Conservation (phyloP, 2,113 vertebrate genomes). For the Ornithorhynchus anatinus region DNA sequence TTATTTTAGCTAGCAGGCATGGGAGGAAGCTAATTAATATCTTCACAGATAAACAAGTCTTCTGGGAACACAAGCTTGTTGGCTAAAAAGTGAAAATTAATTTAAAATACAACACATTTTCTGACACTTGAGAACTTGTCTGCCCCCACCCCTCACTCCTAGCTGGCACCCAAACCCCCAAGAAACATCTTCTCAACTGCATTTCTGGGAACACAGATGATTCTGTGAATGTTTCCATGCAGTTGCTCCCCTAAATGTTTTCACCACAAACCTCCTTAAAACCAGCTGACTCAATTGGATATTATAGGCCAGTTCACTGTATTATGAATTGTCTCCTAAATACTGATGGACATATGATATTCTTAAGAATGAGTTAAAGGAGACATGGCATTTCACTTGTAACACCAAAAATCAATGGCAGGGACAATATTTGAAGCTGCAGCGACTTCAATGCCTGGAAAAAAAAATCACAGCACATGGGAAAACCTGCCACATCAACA, state of each 20-base stretch:
- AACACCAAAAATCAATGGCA: too few relatives aligned
- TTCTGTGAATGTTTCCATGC: background rate
- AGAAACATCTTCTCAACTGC: background rate
- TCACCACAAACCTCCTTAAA: background rate
- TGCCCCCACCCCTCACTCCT: background rate
- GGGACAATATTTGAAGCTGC: too few relatives aligned
- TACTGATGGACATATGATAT: too few relatives aligned
- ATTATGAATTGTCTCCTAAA: too few relatives aligned
- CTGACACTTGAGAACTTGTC: conserved; percentile 5
- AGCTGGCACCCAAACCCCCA: background rate
- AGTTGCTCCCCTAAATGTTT: background rate
- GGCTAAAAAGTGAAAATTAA: conserved; percentile 31
- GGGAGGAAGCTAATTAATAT: conserved; percentile 13
- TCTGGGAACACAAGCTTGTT: background rate
- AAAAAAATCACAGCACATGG: too few relatives aligned
- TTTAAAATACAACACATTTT: conserved; percentile 8
- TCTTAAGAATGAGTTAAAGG: too few relatives aligned
- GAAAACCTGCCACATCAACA: too few relatives aligned
- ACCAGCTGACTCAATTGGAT: conserved; percentile 3
- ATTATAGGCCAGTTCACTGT: background rate
- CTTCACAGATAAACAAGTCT: conserved; percentile 25
- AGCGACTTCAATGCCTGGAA: too few relatives aligned
- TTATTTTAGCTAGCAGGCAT: background rate
- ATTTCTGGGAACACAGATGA: background rate
- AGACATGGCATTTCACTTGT: too few relatives aligned